Evolutionary conservation across 2,888 invertebrate genomes (phyloP).

Genomic region (Alentia gelatinosa): DNA sequence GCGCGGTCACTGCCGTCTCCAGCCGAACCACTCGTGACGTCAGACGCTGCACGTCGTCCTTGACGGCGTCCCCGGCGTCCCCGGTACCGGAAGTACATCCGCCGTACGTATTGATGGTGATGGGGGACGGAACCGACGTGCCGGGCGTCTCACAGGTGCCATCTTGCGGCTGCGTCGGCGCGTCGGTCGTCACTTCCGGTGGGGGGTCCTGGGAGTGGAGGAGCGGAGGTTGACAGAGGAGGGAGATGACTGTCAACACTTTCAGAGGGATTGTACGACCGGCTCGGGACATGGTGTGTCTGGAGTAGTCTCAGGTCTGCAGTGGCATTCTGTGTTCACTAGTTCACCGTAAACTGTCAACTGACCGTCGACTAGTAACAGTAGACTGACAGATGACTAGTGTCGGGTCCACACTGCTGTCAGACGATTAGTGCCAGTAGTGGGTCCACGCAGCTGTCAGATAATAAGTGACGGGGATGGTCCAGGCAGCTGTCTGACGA

Average conservation of each 20-base stretch:
- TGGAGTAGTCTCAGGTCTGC: too few species aligned
- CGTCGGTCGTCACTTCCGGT: background rate
- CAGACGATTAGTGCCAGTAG: too few species aligned
- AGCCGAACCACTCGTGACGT: background rate
- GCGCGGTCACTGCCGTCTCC: background rate
- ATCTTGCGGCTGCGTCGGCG: background rate
- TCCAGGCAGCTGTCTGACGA: too few species aligned
- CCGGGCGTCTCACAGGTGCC: background rate
- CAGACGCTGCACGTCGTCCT: background rate
- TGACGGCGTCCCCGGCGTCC: background rate
- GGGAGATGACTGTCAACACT: background rate
- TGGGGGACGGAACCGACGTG: background rate
- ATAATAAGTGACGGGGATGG: too few species aligned
- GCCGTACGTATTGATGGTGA: conserved; percentile 45
- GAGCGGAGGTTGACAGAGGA: background rate
- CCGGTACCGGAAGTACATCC: background rate
- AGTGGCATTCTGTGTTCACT: too few species aligned
- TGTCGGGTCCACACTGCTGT: too few species aligned
- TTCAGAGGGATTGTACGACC: too few species aligned
- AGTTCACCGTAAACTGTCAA: too few species aligned
- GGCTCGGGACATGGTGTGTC: too few species aligned
- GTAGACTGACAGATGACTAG: too few species aligned
- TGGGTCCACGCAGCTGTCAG: too few species aligned
- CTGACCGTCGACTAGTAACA: too few species aligned
- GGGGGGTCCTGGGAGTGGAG: background rate